Base-by-base conservation (phyloP, 2,888 invertebrate species). In the Phyto melanocephala region DNA sequence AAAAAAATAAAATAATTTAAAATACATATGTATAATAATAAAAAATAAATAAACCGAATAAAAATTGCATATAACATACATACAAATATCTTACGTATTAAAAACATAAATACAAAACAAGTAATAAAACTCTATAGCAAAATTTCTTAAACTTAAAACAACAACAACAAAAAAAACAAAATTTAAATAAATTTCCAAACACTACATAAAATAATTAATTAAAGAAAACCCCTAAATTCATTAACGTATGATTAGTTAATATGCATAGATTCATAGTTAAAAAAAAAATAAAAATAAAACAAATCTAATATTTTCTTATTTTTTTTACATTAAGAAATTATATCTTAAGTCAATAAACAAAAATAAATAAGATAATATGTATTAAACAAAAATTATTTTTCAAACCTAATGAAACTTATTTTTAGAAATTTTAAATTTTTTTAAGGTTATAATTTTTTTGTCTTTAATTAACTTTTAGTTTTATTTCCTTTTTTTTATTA, bases 141-240 rank as follows among this genome's bases (percentile, higher is more conserved):
- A 83, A 85, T 81, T 84, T 80, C 81, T 63, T 79, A 83, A 85
- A 65, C 60, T 75, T 67, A 71, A 71, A 74, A 70, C 17, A 58
- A 63, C 63, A 56, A 56, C n/a, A n/a, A n/a, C 2, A 37, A 20
- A 70, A 70, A 13, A 70, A 40, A 52, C 71, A 63, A 80, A 10
- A 47, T 52, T 37, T 54, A 60, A 56, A 47, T 54, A 62, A 42
- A 54, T 47, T 28, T 63, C 11, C 15, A 33, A 78, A 65, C 42
- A 56, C n/a, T n/a, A 42, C 3, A 60, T 47, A 22, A 65, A 33
- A 78, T 83, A 81, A 56, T 40, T 24, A 70, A 81, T 28, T 50
- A 68, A 62, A 78, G 56, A 22, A 68, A 72, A 81, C 56, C 52
- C 77, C 62, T 70, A 79, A 80, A 62, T 67, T 77, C 74, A 83